Evolutionary conservation across 2,113 vertebrate species (phyloP), one percentile per base, ranked within the genome.

Genomic region (Crocuta crocuta): DNA sequence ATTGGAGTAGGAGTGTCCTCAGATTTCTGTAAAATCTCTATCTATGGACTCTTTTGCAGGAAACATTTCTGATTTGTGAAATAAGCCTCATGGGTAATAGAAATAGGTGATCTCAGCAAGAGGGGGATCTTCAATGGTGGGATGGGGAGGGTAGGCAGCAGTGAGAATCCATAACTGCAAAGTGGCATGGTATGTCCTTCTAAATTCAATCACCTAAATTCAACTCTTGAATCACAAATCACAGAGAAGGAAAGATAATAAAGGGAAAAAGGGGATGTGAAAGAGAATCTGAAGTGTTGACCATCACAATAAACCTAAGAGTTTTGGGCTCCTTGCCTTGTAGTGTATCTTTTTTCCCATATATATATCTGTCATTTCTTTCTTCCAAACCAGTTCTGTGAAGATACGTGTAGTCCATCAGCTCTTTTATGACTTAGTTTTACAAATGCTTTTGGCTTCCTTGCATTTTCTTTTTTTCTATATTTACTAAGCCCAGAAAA

Each of bases 21-120:
- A 94, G 43, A 76, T 90, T 92, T 89, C 58, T 87, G 76, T 74
- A 71, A 91, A 98, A 65, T 86, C 81, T 33, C 1, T 45, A 4
- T 89, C 5, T 78, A 28, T 94, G 45, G 55, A 61, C 65, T 73
- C 96, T 50, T 81, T 94, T 81, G 92, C 35, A 58, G 9, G 50
- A n/a, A 93, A 65, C 43, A 1, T 79, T 94, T 97, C n/a, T 91
- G 35, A 93, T 55, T 73, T 92, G 11, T 80, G n/a, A 43, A 78
- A 58, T 33, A 90, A 50, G 71, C 53, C 17, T 80, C 82, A 58
- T 17, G 12, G 68, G 48, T 66, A 84, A 24, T 73, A 86, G 82
- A 73, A 66, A 50, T 78, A 53, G n/a, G 26, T n/a, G 45, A 35
- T 7, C 16, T 92, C 35, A 73, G 33, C 4, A 31, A 58, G 35